phyloP scores from a whole-genome alignment of 2,797 vertebrate genomes.

The Acipenser ruthenus region DNA sequence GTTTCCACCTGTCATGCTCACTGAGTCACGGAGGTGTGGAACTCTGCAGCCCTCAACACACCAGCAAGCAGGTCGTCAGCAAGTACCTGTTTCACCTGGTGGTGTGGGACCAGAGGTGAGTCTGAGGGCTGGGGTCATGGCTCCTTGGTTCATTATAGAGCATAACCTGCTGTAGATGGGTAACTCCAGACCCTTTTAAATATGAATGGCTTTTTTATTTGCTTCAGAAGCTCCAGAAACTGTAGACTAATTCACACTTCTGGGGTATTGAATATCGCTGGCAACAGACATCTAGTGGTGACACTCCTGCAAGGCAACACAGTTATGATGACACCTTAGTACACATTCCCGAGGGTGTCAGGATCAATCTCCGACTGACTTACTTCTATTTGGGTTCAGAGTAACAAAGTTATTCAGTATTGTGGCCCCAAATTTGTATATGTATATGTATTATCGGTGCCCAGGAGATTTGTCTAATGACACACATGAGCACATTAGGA shows the following conservation, averaged over 20 bases:
- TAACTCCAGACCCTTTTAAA: too few species aligned
- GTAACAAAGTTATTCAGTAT: not conserved
- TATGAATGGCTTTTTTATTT: too few species aligned
- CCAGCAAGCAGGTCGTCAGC: constrained; percentile 77
- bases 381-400: not conserved
- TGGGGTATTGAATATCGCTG: too few species aligned
- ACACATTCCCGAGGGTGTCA: too few species aligned
- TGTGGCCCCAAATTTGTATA: not conserved
- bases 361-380: not conserved
- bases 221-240: too few species aligned
- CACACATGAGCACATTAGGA: too few species aligned
- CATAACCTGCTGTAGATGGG: not conserved
- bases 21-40: constrained; percentile 84
- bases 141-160: not conserved
- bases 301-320: too few species aligned
- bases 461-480: too few species aligned
- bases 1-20: constrained; percentile 92
- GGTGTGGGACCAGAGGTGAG: constrained; percentile 93
- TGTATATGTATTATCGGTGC: too few species aligned
- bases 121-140: not conserved
- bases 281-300: too few species aligned
- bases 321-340: too few species aligned
- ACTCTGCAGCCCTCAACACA: constrained; percentile 86
- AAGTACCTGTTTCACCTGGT: constrained; percentile 95
- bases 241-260: too few species aligned